Evolutionary conservation across 2,113 vertebrate genomes (phyloP).

Genomic region (Malurus cyaneus): DNA sequence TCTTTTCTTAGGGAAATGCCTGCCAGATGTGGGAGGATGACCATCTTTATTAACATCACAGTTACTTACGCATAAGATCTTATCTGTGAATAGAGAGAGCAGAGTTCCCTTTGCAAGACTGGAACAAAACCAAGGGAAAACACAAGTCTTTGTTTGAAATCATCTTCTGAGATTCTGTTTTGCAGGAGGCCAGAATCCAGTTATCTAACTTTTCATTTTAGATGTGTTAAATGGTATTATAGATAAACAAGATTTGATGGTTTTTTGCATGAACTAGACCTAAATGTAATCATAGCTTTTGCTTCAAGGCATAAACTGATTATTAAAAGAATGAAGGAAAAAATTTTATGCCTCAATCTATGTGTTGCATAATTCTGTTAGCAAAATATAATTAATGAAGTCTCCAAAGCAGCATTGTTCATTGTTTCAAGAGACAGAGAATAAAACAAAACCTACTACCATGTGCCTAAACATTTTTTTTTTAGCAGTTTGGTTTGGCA

Average conservation of each 20-base stretch:
- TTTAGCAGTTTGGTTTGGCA: neutral
- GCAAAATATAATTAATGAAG: neutral
- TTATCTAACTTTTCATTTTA: neutral
- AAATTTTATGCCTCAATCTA: neutral
- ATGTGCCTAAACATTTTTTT: neutral
- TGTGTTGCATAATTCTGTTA: neutral
- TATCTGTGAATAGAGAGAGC: neutral
- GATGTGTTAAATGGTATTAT: neutral
- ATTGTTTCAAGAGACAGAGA: neutral
- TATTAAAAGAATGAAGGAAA: neutral
- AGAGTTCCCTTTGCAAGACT: neutral
- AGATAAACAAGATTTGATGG: neutral
- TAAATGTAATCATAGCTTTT: neutral
- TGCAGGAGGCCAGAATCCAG: neutral
- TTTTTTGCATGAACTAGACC: neutral
- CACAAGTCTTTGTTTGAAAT: accelerated
- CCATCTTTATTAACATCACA: neutral
- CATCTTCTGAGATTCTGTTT: neutral
- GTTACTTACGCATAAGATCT: neutral
- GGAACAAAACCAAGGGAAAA: neutral
- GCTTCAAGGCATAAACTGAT: neutral
- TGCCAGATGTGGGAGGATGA: neutral
- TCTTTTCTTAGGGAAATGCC: neutral
- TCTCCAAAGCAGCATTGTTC: neutral
- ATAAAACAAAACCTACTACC: neutral